Base-by-base conservation (phyloP, 2,113 vertebrate genomes). In the Muntiacus reevesi region DNA sequence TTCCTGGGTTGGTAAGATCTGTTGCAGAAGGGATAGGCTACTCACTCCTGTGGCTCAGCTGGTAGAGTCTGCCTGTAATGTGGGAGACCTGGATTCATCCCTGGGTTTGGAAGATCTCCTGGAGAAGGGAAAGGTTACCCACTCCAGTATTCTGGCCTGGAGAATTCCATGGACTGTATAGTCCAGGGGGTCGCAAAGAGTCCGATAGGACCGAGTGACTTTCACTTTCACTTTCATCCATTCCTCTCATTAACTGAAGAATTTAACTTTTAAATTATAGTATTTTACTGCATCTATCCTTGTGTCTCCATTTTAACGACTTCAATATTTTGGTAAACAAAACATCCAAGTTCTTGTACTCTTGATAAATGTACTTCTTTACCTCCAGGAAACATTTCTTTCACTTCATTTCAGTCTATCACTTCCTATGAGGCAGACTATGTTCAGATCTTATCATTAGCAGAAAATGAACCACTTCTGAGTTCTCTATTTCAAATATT, bases 401-500 rank as follows among this genome's bases (percentile, higher is more conserved):
- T 60, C 9, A 45, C 28, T 92, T 94, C 11, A 62, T 92, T 71
- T 87, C 47, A 83, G n/a, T 27, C 54, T 59, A 6, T 86, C 40
- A 64, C 2, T 76, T 78, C 17, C 64, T 79, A 5, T 21, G 21
- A 76, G 27, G 11, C 13, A 67, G 74, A 16, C 30, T 84, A 36
- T n/a, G 7, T 14, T 67, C 54, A 54, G 15, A 89, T 2, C 5
- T 81, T 50, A 85, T 86, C 17, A 4, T 87, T 40, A 43, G 30
- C 16, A 60, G 33, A 47, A 95, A 59, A 21, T 54, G 19, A 59
- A n/a, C 12, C 45, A 93, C 45, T 55, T 96, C 54, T 23, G 21
- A 62, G 15, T 28, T 14, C 19, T 78, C 12, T 76, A 57, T 92
- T 78, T 54, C 57, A 82, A 76, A 76, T 90, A 62, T 90, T 78